phyloP scores from a whole-genome alignment of 2,888 invertebrate genomes.

The Cryptus viduatorius region DNA sequence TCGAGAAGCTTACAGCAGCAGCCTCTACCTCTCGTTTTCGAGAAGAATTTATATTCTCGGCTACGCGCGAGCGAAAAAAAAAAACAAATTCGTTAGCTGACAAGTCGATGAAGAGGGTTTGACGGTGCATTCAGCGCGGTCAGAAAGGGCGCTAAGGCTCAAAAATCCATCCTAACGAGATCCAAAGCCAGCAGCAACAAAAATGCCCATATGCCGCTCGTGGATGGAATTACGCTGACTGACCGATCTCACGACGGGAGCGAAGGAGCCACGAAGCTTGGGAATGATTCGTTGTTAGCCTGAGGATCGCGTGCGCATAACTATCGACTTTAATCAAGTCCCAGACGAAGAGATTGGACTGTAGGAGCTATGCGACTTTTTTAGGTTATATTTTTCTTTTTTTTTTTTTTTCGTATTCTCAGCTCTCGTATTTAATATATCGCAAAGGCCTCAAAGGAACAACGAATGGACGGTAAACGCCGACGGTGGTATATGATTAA shows the following conservation, averaged over 20 bases:
- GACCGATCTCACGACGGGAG: background rate
- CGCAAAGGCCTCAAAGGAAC: background rate
- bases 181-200: slow-evolving; percentile 37
- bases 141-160: slow-evolving; percentile 15
- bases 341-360: slow-evolving; percentile 20
- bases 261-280: background rate
- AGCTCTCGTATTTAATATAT: background rate
- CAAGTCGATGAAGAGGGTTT: slow-evolving; percentile 60
- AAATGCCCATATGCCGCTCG: background rate
- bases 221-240: slow-evolving; percentile 6
- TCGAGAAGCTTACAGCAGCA: background rate
- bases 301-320: slow-evolving; percentile 42
- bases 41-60: slow-evolving; percentile 5
- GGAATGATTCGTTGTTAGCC: slow-evolving; percentile 25
- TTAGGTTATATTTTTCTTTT: slow-evolving; percentile 2
- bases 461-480: background rate
- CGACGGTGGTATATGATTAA: slow-evolving; percentile 10
- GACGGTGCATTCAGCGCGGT: slow-evolving; percentile 25
- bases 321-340: slow-evolving; percentile 49
- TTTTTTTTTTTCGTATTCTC: background rate
- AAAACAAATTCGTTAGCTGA: slow-evolving; percentile 32
- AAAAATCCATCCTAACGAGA: slow-evolving; percentile 53
- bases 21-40: background rate
- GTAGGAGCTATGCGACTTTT: slow-evolving; percentile 7
- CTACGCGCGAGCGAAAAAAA: slow-evolving; percentile 23